phyloP scores from a whole-genome alignment of 2,113 vertebrate species.

The Tychaedon coryphoeus region DNA sequence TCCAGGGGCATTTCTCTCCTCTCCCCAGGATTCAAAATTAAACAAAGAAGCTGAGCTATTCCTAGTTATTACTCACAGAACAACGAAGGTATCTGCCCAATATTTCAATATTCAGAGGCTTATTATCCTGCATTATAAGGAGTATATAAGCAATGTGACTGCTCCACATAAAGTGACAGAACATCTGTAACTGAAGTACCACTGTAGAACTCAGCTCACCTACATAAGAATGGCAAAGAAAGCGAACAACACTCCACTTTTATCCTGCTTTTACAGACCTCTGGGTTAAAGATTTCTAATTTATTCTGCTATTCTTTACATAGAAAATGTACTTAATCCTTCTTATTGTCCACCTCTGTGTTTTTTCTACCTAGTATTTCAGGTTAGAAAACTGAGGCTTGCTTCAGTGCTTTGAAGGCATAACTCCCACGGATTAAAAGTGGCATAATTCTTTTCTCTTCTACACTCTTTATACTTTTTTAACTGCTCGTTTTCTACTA shows the following conservation, averaged over 20 bases:
- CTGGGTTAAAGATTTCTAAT: neutral
- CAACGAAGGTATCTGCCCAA: neutral
- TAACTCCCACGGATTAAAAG: neutral
- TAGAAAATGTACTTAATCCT: neutral
- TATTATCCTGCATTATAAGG: neutral
- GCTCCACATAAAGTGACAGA: neutral
- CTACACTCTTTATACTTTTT: neutral
- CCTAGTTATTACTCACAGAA: neutral
- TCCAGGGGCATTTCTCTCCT: neutral
- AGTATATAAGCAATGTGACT: neutral
- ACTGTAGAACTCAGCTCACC: neutral
- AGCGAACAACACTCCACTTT: neutral
- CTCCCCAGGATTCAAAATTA: neutral
- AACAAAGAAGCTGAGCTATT: neutral
- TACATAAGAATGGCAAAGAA: neutral
- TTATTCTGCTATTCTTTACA: neutral
- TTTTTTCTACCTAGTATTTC: neutral
- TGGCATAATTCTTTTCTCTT: neutral
- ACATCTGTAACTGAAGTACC: neutral
- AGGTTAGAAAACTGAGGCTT: neutral
- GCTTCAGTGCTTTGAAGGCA: neutral
- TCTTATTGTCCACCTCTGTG: neutral
- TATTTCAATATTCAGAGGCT: neutral
- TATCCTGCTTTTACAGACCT: neutral
- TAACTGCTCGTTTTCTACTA: neutral